A percentile compares a stretch with the other conserved stretches of the same genome.
These are phyloP conservation scores for Philypnodon macrostomus DNA, from an alignment of 2,797 vertebrate genomes.

Conservation along the genomic window DNA sequence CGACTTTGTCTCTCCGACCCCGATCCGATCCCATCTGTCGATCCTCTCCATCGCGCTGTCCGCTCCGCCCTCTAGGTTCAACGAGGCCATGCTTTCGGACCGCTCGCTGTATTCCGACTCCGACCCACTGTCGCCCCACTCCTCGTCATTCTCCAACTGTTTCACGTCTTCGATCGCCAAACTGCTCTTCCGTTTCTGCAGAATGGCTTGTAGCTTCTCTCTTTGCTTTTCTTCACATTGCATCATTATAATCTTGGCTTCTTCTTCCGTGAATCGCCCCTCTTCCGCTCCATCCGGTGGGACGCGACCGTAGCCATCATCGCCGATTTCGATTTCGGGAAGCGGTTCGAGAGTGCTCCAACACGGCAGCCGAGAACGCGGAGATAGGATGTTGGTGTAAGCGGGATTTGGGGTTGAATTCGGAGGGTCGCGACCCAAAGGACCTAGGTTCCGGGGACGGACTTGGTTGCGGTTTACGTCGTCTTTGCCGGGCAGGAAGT, in stretches of 20 bases:
- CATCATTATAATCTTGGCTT: slow-evolving; percentile 26
- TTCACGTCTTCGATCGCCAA: slow-evolving; percentile 56
- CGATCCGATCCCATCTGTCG: slow-evolving; percentile 66
- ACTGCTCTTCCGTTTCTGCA: slow-evolving; percentile 40
- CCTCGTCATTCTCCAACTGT: slow-evolving; percentile 43
- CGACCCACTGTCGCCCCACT: slow-evolving; percentile 77
- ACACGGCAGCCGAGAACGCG: slow-evolving; percentile 69
- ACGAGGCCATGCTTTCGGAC: slow-evolving; percentile 79
- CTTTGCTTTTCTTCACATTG: slow-evolving; percentile 51
- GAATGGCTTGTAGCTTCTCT: slow-evolving; percentile 38
- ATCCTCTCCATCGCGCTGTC: slow-evolving; percentile 37
- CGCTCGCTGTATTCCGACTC: slow-evolving; percentile 87
- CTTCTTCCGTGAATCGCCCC: slow-evolving; percentile 67
- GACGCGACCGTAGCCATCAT: slow-evolving; percentile 81
- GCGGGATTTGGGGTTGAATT: slow-evolving; percentile 4
- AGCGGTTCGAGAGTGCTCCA: slow-evolving; percentile 80
- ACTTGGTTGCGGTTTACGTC: slow-evolving; percentile 81
- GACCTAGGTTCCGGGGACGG: slow-evolving; percentile 56
- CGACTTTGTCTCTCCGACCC: slow-evolving; percentile 54
- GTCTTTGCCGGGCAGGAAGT: slow-evolving; percentile 80
- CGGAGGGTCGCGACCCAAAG: slow-evolving; percentile 59
- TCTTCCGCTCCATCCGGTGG: slow-evolving; percentile 92
- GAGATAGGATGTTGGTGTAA: slow-evolving; percentile 48
- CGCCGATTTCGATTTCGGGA: slow-evolving; percentile 76
- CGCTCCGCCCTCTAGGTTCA: slow-evolving; percentile 79